These are phyloP conservation scores for Spea multiplicata DNA, from an alignment of 2,113 vertebrate genomes.

Conservation along the genomic window DNA sequence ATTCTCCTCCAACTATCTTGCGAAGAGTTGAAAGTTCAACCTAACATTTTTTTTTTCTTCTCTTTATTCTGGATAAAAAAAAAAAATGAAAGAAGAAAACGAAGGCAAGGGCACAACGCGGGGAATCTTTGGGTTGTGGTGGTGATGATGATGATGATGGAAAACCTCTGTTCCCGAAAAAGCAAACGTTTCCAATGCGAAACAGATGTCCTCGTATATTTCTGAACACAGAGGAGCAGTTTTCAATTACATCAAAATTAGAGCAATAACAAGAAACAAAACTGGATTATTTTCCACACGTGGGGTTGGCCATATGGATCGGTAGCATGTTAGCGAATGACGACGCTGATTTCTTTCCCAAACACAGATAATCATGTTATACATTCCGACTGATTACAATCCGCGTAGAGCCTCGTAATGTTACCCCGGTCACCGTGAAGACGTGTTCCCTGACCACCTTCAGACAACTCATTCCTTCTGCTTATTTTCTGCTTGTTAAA, in stretches of 20 bases:
- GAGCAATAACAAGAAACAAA: constrained; percentile 60
- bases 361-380: constrained; percentile 37
- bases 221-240: constrained; percentile 57
- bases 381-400: constrained; percentile 47
- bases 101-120: constrained; percentile 60
- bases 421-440: constrained; percentile 6
- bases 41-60: constrained; percentile 51
- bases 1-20: constrained; percentile 61
- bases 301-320: constrained; percentile 38
- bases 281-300: constrained; percentile 40
- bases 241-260: constrained; percentile 62
- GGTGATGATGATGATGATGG: constrained; percentile 54
- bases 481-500: constrained; percentile 49
- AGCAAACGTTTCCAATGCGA: constrained; percentile 57
- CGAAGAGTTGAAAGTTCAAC: constrained; percentile 65
- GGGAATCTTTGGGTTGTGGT: constrained; percentile 59
- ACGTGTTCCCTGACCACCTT: constrained; percentile 22
- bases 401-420: constrained; percentile 3
- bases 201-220: constrained; percentile 63
- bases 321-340: constrained; percentile 51
- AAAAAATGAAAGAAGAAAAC: constrained; percentile 49
- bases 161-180: constrained; percentile 56
- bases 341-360: constrained; percentile 48
- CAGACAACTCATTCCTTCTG: constrained; percentile 32
- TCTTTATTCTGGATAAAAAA: constrained; percentile 16